A percentile compares a stretch with the other conserved stretches of the same genome.
These are phyloP conservation scores for Zonitis immaculata DNA, from an alignment of 2,888 invertebrate genomes.

Conservation along the genomic window DNA sequence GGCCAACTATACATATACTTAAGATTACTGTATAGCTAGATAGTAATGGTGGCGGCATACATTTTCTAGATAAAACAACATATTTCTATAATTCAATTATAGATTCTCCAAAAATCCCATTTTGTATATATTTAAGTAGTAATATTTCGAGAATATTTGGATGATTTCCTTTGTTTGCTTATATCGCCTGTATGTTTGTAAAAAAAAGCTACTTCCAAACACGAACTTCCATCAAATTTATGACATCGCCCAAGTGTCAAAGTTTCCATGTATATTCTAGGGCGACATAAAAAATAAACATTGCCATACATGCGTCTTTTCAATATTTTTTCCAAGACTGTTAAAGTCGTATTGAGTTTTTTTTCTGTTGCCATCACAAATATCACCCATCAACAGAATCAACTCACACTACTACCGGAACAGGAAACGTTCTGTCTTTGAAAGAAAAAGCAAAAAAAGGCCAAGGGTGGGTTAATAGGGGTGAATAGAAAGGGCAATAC, in stretches of 20 bases:
- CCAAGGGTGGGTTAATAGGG: no score
- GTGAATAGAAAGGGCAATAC: no score
- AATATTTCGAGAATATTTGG: not conserved
- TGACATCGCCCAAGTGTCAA: not conserved
- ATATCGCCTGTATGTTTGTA: no score
- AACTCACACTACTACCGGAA: slow-evolving; percentile 6
- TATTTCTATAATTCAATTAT: not conserved
- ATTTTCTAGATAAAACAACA: not conserved
- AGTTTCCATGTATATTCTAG: not conserved
- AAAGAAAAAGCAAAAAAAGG: no score
- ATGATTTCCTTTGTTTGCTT: not conserved
- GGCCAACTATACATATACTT: no score
- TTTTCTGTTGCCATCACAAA: not conserved
- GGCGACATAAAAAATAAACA: not conserved
- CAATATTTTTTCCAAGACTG: slow-evolving; percentile 11
- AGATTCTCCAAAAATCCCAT: not conserved
- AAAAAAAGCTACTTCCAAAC: not conserved
- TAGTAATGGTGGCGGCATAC: slow-evolving; percentile 36
- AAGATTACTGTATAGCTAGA: no score
- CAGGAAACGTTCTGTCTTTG: slow-evolving; percentile 14
- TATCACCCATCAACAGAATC: not conserved
- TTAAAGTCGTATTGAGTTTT: slow-evolving; percentile 4
- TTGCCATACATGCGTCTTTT: slow-evolving; percentile 1
- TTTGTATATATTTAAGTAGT: not conserved
- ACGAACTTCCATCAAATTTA: not conserved